Base-by-base conservation (phyloP, 2,113 vertebrate genomes). In the Microcebus murinus region DNA sequence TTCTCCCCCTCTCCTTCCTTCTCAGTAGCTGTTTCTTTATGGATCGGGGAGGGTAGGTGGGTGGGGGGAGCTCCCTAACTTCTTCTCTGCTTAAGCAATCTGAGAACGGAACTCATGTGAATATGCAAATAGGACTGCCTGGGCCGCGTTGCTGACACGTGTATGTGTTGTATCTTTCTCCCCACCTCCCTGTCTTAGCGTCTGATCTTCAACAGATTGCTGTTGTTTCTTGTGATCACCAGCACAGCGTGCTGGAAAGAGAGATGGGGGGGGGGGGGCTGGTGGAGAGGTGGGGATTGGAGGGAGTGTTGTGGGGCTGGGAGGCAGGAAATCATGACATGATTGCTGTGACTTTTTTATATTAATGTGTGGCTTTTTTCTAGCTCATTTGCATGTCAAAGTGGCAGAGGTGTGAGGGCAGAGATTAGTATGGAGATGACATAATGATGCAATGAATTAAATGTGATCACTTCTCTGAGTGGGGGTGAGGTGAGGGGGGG, bases 371-470 rank as follows among this genome's bases (percentile, higher is more conserved):
- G 96, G 94, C 97, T 98, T 98, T 98, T 98, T 98, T 98, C 98
- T 97, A 97, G 98, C 98, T 98, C 98, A 99, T 99, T 99, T 99
- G 99, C 99, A 99, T 99, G 99, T 99, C 99, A 99, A 99, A 99
- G 99, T 99, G 98, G 98, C 96, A 97, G 99, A 99, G 99, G 99
- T 98, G 98, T 98, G 98, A 99, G 99, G 98, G 99, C 97, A 98
- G 98, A 99, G 99, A 99, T 99, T 99, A 99, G 99, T 98, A 99
- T 98, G 99, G 98, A 99, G 99, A 99, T 99, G 99, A 99, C 99
- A 99, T 99, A 99, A 99, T 99, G 99, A 99, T 99, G 99, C 99
- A 99, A 99, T 99, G 99, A 99, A 99, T 99, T 99, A 99, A 99
- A 99, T 98, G 98, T 98, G 98, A 98, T 98, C 99, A 98, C 99